Conservation (phyloP, 2,797 vertebrate species). For the Ispidina lecontei region DNA sequence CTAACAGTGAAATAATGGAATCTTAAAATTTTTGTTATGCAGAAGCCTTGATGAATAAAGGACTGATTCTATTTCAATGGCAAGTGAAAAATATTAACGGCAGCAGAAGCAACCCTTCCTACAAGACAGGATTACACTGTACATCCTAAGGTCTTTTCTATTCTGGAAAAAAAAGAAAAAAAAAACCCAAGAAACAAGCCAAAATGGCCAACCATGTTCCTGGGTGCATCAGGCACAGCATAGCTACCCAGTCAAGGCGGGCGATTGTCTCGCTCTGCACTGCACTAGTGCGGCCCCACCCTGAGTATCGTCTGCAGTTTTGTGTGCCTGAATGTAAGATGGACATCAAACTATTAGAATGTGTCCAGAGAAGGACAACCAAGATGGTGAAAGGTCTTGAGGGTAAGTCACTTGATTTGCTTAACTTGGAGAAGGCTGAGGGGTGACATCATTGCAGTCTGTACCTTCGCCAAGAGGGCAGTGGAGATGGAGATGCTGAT, state of each 20-base stretch:
- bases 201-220: not conserved
- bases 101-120: not conserved
- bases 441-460: not conserved
- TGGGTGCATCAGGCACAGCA: not conserved
- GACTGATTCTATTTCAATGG: not conserved
- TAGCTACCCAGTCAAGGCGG: rapidly evolving
- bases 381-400: not conserved
- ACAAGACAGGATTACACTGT: not conserved
- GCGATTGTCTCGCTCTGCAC: not conserved
- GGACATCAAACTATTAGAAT: not conserved
- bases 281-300: not conserved
- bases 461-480: rapidly evolving
- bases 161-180: not conserved
- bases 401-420: not conserved
- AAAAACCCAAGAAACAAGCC: not conserved
- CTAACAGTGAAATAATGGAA: not conserved
- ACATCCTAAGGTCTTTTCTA: not conserved
- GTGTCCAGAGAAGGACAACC: not conserved
- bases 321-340: not conserved
- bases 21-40: not conserved
- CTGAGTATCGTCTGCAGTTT: not conserved
- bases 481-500: not conserved
- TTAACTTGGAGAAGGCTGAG: not conserved
- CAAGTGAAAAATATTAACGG: not conserved
- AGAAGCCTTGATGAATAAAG: not conserved